Evolutionary conservation across 2,888 invertebrate species (phyloP), one percentile per base, ranked within the genome.

Genomic region (Merodon equestris): DNA sequence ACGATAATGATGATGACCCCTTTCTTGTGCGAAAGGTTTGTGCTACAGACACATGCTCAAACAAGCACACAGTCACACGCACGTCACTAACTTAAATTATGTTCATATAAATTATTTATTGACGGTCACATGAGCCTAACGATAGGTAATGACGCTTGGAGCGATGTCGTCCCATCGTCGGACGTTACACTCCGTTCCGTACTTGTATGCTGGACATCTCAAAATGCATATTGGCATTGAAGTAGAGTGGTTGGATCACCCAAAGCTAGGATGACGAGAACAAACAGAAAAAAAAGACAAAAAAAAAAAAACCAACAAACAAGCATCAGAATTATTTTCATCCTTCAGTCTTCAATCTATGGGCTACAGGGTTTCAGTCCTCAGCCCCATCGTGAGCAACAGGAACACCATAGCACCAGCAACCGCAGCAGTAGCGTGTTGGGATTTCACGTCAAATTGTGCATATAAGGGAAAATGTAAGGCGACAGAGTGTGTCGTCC

Each of bases 391-490:
- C 50, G 60, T 40, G 40, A 10, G 40, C 5, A 40, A 40, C 40
- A 10, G 40, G 12, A 40, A 40, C 40, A 40, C 40, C 27, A 27
- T 27, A 27, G 27, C 27, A 66, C 36, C 63, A 58, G 60, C 66
- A 66, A 64, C 44, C 45, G 34, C 54, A 60, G 38, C 53, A 66
- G 51, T 60, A 70, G 81, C 81, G 74, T 74, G 70, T 75, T 74
- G 81, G 81, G 81, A 71, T 71, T 82, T 81, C 73, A 81, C 64
- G 81, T 81, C 73, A 81, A 76, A 81, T 81, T 79, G 81, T 72
- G 82, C 82, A 81, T 81, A 81, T 81, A 83, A 82, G 81, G 83
- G 44, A 74, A 81, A 79, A 83, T 82, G 51, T 81, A 82, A 82
- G 82, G 82, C 82, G 82, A 82, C 82, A 82, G 81, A 77, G 77